Conservation (phyloP, 2,888 invertebrate genomes). For the Drosophila hamatofila region DNA sequence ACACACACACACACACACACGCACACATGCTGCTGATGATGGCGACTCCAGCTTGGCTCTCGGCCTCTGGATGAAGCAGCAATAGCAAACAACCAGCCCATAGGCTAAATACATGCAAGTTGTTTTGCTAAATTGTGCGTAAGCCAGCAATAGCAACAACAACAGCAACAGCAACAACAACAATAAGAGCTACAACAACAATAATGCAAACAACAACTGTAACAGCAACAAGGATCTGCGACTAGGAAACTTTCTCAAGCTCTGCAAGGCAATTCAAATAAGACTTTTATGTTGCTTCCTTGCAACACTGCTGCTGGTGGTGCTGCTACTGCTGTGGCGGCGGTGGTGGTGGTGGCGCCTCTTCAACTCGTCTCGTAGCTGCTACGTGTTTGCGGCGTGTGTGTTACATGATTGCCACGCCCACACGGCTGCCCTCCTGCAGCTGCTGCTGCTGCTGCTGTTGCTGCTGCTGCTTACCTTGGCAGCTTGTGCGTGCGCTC, state of each 20-base stretch:
- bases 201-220: constrained; percentile 22
- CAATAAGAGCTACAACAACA: constrained; percentile 15
- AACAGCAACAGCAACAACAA: constrained; percentile 36
- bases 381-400: constrained; percentile 76
- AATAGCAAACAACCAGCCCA: constrained; percentile 32
- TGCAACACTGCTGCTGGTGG: constrained; percentile 34
- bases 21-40: constrained; percentile 1
- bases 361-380: constrained; percentile 46
- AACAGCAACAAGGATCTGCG: constrained; percentile 43
- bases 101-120: constrained; percentile 78
- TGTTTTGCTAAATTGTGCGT: constrained; percentile 81
- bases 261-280: constrained; percentile 78
- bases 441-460: constrained; percentile 18
- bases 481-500: constrained; percentile 79
- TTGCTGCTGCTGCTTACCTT: constrained; percentile 52
- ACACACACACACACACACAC: constrained; percentile 5
- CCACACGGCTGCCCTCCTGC: constrained; percentile 12
- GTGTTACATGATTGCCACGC: constrained; percentile 77
- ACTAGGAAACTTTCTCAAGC: constrained; percentile 71
- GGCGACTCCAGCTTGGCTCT: constrained; percentile 25
- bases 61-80: constrained; percentile 20
- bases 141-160: constrained; percentile 60
- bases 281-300: constrained; percentile 75
- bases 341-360: constrained; percentile 32
- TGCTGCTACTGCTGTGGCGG: too few species aligned